Percentiles rank a stretch among this genome's conserved stretches.
Evolutionary conservation across 2,113 vertebrate species (phyloP).

Genomic region (Macquaria australasica): DNA sequence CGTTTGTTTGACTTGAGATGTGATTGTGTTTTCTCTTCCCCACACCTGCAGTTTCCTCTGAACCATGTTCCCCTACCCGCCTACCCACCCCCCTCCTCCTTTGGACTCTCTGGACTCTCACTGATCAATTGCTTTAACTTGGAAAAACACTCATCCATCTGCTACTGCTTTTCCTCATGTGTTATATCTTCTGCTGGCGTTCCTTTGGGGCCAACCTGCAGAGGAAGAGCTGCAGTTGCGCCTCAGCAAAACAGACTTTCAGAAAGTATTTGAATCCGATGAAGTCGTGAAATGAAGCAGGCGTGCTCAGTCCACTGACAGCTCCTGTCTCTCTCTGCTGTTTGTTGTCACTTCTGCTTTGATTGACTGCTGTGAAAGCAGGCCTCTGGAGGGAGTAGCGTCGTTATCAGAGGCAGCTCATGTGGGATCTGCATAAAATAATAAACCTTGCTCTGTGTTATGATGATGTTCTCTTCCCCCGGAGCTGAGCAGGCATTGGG

Average conservation of each 20-base stretch:
- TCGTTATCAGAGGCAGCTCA: conserved; percentile 58
- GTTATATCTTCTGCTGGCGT: conserved; percentile 43
- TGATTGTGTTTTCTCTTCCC: conserved; percentile 84
- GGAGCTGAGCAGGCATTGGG: conserved; percentile 59
- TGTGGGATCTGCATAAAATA: conserved; percentile 57
- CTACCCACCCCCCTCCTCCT: conserved; percentile 20
- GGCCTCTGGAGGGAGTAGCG: conserved; percentile 42
- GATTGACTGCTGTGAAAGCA: conserved; percentile 63
- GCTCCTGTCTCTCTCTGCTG: conserved; percentile 52
- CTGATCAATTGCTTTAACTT: conserved; percentile 77
- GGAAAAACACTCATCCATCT: conserved; percentile 72
- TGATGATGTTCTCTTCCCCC: conserved; percentile 56
- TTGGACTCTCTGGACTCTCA: conserved; percentile 47
- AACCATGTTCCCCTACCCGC: conserved; percentile 40
- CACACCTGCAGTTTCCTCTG: conserved; percentile 84
- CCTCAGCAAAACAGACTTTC: conserved; percentile 20
- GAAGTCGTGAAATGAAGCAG: conserved; percentile 38
- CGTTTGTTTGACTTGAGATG: conserved; percentile 82
- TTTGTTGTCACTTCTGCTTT: conserved; percentile 63
- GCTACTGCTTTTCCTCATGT: conserved; percentile 64
- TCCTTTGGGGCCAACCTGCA: conserved; percentile 22
- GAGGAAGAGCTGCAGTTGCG: conserved; percentile 29
- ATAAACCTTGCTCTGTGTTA: conserved; percentile 54
- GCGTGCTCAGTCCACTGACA: conserved; percentile 30
- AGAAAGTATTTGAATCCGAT: conserved; percentile 23